phyloP scores from a whole-genome alignment of 1,140 invertebrate genomes.

The Panagrolaimus sp. region DNA sequence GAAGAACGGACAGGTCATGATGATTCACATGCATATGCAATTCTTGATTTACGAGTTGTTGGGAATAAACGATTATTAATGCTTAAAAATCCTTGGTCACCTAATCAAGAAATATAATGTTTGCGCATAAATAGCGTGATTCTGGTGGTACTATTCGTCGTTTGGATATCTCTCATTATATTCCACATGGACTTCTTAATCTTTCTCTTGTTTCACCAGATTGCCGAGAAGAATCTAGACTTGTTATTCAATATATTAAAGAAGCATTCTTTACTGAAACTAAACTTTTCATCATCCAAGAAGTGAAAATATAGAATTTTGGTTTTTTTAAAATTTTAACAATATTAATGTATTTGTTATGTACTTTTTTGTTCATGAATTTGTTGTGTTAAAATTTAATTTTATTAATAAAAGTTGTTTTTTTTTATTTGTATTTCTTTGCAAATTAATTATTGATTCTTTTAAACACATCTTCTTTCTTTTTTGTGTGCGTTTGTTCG shows the following conservation, averaged over 20 bases:
- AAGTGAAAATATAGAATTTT: no score
- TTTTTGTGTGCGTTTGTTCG: no score
- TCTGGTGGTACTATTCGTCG: slow-evolving; percentile 70
- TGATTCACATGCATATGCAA: slow-evolving; percentile 85
- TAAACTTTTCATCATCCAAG: no score
- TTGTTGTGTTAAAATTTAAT: no score
- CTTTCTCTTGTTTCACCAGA: slow-evolving; percentile 67
- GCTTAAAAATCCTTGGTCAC: slow-evolving; percentile 95
- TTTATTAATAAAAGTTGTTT: no score
- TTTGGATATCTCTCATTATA: slow-evolving; percentile 78
- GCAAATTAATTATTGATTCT: no score
- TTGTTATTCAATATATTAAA: slow-evolving; percentile 70
- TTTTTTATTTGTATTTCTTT: no score
- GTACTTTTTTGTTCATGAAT: no score
- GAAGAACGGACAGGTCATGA: slow-evolving; percentile 83
- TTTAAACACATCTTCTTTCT: no score
- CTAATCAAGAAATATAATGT: slow-evolving; percentile 87
- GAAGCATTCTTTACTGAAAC: slow-evolving; percentile 64
- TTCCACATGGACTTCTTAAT: slow-evolving; percentile 95
- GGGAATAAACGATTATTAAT: slow-evolving; percentile 78
- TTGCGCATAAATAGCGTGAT: slow-evolving; percentile 76
- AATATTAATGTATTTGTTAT: no score
- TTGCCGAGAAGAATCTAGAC: slow-evolving; percentile 72
- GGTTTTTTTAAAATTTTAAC: no score
- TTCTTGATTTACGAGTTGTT: slow-evolving; percentile 75